Base-by-base conservation (phyloP, 2,113 vertebrate species). In the Oncorhynchus nerka region DNA sequence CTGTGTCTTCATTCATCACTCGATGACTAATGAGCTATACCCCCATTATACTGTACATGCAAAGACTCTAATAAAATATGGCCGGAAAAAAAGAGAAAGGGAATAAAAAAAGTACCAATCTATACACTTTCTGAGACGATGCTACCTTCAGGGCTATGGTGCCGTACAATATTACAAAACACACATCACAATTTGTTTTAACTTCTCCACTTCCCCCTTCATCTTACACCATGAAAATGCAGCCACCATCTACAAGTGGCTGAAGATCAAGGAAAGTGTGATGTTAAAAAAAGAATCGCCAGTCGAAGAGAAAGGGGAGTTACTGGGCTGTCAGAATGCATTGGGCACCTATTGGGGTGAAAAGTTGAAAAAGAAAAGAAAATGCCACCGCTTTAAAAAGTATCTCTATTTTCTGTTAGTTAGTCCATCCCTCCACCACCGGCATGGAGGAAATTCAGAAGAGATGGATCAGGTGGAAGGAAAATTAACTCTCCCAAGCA, bases 1-100 rank as follows among this genome's bases (percentile, higher is more conserved):
- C 68, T 32, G 34, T 48, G 74, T 76, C 83, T 89, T 83, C 76
- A 85, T 89, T 83, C 77, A 88, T 89, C 88, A 83, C 75, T 71
- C 49, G 24, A 22, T 26, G 59, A 77, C 80, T 77, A 55, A 26
- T 39, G 64, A 75, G 80, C 49, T 55, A 16, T 16, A 55, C 11
- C 49, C 49, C 49, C 49, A 13, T 55, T 55, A 55, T 4, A 16
- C 49, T 5, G 4, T 15, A 55, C 16, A 55, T 19, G 51, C 4
- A 55, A 55, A 13, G 16, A 45, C 39, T 9, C 15, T 19, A 55
- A 55, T 19, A 19, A 55, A 55, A 55, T 55, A 55, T 19, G 51
- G 0, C 51, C 15, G 0, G 4, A 19, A 55, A 55, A 19, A 45
- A 45, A 11, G 13, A 5, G 49, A 55, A 15, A 55, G 8, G 39